Evolutionary conservation across 2,113 vertebrate species (phyloP), one percentile per base, ranked within the genome.

Genomic region (Eudyptes chrysolophus): DNA sequence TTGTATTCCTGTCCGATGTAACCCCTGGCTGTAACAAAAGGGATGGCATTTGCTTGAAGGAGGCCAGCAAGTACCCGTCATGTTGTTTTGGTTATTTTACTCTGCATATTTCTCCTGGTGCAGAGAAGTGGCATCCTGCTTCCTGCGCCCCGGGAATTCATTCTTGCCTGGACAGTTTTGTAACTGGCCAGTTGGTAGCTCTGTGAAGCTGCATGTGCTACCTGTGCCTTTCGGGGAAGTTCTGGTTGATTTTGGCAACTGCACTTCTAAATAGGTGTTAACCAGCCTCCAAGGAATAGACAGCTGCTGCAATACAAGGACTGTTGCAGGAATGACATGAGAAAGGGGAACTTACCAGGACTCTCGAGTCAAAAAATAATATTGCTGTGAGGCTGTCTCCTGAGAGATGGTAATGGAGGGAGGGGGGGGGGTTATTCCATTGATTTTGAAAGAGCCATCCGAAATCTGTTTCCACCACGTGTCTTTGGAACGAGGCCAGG

Each of bases 361-460:
- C 38, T 26, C 21, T 7, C 4, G 29, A n/a, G 30, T 68, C 48
- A 51, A 30, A 12, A 65, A 65, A 49, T 26, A 46, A 22, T 22
- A 5, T 29, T 34, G 22, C 52, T 74, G 32, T 36, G 51, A 57
- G 72, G 12, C 48, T 55, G 15, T 57, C 11, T 76, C 52, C 9
- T 26, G 52, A 22, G 46, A 83, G 17, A 3, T 16, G n/a, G 24
- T 44, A 49, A 71, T 66, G 76, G 26, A 24, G 36, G 58, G 70
- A 17, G 22, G 24, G 2, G 1, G 1, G 12, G 16, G 11, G 1
- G 3, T 65, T 64, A 16, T 52, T 68, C 46, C 38, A 13, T 51
- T 32, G 75, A 55, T 85, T 88, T 70, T 30, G 49, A 36, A 17
- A 52, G 64, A 75, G 74, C 36, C 24, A 3, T 62, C 44, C 5